These are phyloP conservation scores for Schizothorax lantsangensis DNA, from an alignment of 2,797 vertebrate genomes.

Conservation along the genomic window DNA sequence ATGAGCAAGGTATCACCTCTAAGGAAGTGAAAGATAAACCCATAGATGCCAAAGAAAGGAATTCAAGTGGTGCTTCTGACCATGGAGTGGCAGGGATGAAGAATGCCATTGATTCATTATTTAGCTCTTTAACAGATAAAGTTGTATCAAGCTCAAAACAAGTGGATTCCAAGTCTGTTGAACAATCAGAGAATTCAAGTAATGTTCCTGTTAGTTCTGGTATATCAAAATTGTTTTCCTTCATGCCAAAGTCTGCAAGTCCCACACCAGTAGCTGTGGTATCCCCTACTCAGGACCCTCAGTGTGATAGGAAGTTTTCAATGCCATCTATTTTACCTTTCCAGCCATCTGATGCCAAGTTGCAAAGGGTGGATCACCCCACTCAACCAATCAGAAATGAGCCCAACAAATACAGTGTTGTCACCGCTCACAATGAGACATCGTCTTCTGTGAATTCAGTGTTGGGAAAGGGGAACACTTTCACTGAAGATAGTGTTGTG, in stretches of 20 bases:
- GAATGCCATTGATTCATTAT: slow-evolving; percentile 86
- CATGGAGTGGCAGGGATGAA: slow-evolving; percentile 81
- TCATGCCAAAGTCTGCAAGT: slow-evolving; percentile 75
- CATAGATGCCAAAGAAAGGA: slow-evolving; percentile 59
- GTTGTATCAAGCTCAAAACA: slow-evolving; percentile 84
- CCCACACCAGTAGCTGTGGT: slow-evolving; percentile 72
- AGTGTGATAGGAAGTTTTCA: slow-evolving; percentile 70
- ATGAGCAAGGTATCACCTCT: slow-evolving; percentile 62
- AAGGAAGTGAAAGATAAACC: slow-evolving; percentile 68
- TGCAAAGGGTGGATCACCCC: slow-evolving; percentile 56
- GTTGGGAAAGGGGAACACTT: slow-evolving; percentile 84
- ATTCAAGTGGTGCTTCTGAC: slow-evolving; percentile 58
- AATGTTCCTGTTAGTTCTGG: slow-evolving; percentile 71
- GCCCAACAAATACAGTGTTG: slow-evolving; percentile 31
- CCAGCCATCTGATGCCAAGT: slow-evolving; percentile 66
- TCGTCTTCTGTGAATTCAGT: slow-evolving; percentile 76
- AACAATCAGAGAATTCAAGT: slow-evolving; percentile 69
- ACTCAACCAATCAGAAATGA: slow-evolving; percentile 40
- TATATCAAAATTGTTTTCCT: slow-evolving; percentile 77
- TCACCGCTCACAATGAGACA: slow-evolving; percentile 58
- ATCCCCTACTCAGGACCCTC: slow-evolving; percentile 76
- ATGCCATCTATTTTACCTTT: slow-evolving; percentile 67
- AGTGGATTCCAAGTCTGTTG: slow-evolving; percentile 70
- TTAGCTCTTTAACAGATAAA: slow-evolving; percentile 85
- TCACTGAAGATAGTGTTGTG: slow-evolving; percentile 68